These are phyloP conservation scores for Trichoplusia ni DNA, from an alignment of 1,140 invertebrate species.

Conservation along the genomic window DNA sequence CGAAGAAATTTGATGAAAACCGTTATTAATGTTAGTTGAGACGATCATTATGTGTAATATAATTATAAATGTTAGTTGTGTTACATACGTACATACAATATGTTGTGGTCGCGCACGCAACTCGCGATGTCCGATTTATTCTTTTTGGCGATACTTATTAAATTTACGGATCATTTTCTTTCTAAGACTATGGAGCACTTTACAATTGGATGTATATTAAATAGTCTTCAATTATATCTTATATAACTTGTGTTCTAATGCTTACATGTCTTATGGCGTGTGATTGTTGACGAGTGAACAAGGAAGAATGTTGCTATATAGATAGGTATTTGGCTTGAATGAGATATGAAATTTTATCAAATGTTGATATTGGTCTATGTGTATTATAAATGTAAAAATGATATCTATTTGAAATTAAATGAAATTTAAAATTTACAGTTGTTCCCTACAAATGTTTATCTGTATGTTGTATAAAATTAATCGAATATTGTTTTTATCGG, in stretches of 20 bases:
- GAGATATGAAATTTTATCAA: conserved; percentile 62
- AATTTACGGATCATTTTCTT: conserved; percentile 49
- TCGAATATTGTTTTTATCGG: conserved; percentile 71
- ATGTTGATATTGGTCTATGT: conserved; percentile 67
- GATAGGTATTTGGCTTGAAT: conserved; percentile 20
- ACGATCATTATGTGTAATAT: conserved; percentile 62
- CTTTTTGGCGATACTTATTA: conserved; percentile 52
- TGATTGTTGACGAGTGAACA: conserved; percentile 7
- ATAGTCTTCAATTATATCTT: conserved; percentile 44
- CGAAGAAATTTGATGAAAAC: conserved; percentile 75
- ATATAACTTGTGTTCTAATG: conserved; percentile 38
- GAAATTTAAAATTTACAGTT: conserved; percentile 65
- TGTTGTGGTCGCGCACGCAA: conserved; percentile 32
- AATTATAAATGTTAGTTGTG: conserved; percentile 61
- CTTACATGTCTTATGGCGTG: conserved; percentile 13
- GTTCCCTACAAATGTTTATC: conserved; percentile 66
- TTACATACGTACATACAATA: conserved; percentile 36
- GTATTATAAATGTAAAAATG: conserved; percentile 58
- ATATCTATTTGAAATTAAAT: conserved; percentile 50
- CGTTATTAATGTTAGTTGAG: conserved; percentile 70
- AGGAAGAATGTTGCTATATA: conserved; percentile 3
- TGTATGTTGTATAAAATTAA: conserved; percentile 67
- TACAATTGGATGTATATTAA: conserved; percentile 38
- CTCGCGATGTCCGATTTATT: conserved; percentile 28
- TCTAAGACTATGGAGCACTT: conserved; percentile 54